A percentile compares a stretch with the other conserved stretches of the same genome.
phyloP scores from a whole-genome alignment of 2,888 invertebrate genomes.

The Byasa hedistus region DNA sequence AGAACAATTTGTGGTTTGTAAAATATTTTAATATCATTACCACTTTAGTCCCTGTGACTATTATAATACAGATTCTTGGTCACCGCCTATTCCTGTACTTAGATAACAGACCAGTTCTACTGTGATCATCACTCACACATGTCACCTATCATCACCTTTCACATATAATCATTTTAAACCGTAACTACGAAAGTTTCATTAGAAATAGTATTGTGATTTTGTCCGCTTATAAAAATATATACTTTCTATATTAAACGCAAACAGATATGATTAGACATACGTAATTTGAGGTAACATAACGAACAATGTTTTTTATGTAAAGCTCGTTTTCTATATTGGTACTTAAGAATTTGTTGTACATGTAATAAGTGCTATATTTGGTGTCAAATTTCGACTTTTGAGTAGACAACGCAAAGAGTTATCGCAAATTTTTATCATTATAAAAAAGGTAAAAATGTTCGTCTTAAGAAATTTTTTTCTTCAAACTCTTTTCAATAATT shows the following conservation, averaged over 20 bases:
- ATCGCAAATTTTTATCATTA: constrained; percentile 3
- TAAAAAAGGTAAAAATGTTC: background rate
- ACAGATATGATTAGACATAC: constrained; percentile 19
- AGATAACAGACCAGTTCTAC: constrained; percentile 49
- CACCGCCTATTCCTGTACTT: constrained; percentile 58
- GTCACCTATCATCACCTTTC: constrained; percentile 18
- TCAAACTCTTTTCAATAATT: background rate
- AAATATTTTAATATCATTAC: constrained; percentile 42
- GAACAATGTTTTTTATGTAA: constrained; percentile 21
- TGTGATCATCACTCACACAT: constrained; percentile 20
- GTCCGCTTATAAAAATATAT: constrained; percentile 29
- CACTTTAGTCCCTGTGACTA: constrained; percentile 5
- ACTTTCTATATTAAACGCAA: constrained; percentile 27
- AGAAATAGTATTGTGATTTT: constrained; percentile 27
- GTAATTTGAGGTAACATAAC: constrained; percentile 29
- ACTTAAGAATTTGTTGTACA: constrained; percentile 12
- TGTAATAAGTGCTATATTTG: constrained; percentile 29
- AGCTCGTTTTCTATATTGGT: constrained; percentile 30
- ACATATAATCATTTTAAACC: constrained; percentile 2
- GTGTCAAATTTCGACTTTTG: constrained; percentile 4
- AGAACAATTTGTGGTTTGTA: constrained; percentile 31
- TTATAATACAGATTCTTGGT: constrained; percentile 45
- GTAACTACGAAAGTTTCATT: constrained; percentile 20
- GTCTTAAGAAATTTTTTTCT: no score
- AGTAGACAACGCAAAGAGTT: constrained; percentile 15